Conservation (phyloP, 2,888 invertebrate genomes). For the Volucella bombylans region DNA sequence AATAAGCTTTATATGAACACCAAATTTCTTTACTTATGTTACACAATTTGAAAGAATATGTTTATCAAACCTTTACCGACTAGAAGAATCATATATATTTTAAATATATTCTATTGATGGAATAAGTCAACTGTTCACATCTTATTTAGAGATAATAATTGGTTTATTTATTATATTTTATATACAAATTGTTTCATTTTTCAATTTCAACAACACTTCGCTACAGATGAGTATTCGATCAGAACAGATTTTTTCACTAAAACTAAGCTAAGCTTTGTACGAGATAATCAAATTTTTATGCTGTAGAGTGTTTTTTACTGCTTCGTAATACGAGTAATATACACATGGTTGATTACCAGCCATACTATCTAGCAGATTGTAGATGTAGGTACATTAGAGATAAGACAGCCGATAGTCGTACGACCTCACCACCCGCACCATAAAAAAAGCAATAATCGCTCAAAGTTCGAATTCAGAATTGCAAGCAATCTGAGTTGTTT, state of each 20-base stretch:
- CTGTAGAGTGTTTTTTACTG: constrained; percentile 35
- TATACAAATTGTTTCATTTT: background rate
- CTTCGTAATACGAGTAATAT: constrained; percentile 53
- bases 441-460: constrained; percentile 72
- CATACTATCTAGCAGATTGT: constrained; percentile 57
- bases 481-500: constrained; percentile 36
- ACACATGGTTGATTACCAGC: constrained; percentile 35
- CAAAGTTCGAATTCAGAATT: constrained; percentile 73
- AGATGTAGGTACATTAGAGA: constrained; percentile 67
- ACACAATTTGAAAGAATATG: background rate
- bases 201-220: constrained; percentile 18
- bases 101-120: constrained; percentile 25
- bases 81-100: constrained; percentile 6
- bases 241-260: constrained; percentile 54
- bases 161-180: background rate
- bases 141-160: background rate
- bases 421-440: constrained; percentile 74
- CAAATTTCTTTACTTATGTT: constrained; percentile 3
- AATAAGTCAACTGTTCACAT: constrained; percentile 27
- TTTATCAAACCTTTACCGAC: constrained; percentile 38
- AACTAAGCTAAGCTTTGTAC: constrained; percentile 47
- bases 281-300: constrained; percentile 61
- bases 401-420: constrained; percentile 64
- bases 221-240: constrained; percentile 49
- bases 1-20: constrained; percentile 15